Percentiles rank a stretch among this genome's conserved stretches.
Evolutionary conservation across 2,113 vertebrate species (phyloP).

Genomic region (Steatornis caripensis): DNA sequence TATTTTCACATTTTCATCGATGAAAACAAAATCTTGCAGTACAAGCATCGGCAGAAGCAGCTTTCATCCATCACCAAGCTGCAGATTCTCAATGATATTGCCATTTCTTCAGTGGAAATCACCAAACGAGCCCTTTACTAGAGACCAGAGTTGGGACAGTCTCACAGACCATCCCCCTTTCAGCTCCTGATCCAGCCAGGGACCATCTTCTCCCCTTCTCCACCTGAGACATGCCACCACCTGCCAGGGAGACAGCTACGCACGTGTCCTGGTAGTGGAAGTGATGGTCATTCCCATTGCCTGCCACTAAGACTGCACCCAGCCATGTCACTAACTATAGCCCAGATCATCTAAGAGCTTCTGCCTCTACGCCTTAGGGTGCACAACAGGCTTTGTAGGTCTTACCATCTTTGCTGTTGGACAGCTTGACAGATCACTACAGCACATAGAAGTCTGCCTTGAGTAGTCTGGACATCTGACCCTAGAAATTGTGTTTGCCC

Average conservation of each 20-base stretch:
- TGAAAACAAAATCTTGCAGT: constrained; percentile 74
- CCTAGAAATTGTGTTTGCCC: neutral
- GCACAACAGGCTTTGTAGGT: neutral
- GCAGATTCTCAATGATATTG: constrained; percentile 74
- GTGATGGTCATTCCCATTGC: neutral
- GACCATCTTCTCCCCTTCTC: neutral
- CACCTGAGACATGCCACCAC: neutral
- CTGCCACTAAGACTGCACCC: neutral
- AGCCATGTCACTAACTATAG: accelerated
- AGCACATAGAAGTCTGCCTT: neutral
- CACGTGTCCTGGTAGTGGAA: accelerated
- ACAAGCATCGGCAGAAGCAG: constrained; percentile 70
- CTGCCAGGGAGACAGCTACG: accelerated
- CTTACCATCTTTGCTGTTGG: neutral
- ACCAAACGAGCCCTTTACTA: constrained; percentile 67
- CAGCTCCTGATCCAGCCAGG: neutral
- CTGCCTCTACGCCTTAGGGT: neutral
- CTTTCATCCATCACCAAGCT: constrained; percentile 75
- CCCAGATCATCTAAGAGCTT: neutral
- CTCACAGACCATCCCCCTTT: neutral
- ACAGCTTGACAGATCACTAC: neutral
- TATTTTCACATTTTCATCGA: constrained; percentile 77
- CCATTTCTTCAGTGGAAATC: constrained; percentile 77
- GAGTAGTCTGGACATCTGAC: neutral
- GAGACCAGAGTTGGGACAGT: neutral